These are phyloP conservation scores for Cyrtorhinus lividipennis DNA, from an alignment of 1,140 invertebrate species.

Conservation along the genomic window DNA sequence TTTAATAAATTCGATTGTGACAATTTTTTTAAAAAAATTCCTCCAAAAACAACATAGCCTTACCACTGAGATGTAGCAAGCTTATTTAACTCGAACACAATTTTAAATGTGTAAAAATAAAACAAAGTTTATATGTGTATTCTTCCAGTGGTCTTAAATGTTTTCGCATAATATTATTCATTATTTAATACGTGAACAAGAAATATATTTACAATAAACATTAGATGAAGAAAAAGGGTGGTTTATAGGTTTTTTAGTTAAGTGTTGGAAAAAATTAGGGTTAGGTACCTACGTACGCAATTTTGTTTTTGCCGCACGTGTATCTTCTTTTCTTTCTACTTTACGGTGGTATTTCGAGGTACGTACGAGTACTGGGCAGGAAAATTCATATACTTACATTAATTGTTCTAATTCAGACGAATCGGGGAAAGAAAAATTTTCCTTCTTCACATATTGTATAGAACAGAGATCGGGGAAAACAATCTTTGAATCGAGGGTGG, in stretches of 20 bases:
- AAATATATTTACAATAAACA: slow-evolving; percentile 1
- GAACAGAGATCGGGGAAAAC: too few relatives aligned
- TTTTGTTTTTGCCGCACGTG: slow-evolving; percentile 11
- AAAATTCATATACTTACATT: neutral
- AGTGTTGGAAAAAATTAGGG: neutral
- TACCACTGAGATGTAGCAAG: slow-evolving; percentile 15
- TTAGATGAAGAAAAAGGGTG: neutral
- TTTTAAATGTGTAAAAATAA: slow-evolving; percentile 5
- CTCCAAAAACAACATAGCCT: slow-evolving; percentile 21
- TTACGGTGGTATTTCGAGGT: neutral
- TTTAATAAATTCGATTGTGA: neutral
- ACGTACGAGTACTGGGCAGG: neutral
- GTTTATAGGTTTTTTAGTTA: neutral
- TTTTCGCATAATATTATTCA: slow-evolving; percentile 9
- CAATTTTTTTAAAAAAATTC: neutral
- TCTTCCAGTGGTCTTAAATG: slow-evolving; percentile 21
- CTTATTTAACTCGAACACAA: neutral
- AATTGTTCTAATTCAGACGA: too few relatives aligned
- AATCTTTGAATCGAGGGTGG: too few relatives aligned
- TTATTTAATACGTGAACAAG: neutral
- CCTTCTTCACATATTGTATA: neutral
- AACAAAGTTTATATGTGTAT: slow-evolving; percentile 15
- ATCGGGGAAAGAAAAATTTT: neutral
- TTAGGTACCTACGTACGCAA: neutral
- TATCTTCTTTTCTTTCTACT: slow-evolving; percentile 12